Conservation (phyloP, 2,797 vertebrate genomes). For the Setipinna tenuifilis region DNA sequence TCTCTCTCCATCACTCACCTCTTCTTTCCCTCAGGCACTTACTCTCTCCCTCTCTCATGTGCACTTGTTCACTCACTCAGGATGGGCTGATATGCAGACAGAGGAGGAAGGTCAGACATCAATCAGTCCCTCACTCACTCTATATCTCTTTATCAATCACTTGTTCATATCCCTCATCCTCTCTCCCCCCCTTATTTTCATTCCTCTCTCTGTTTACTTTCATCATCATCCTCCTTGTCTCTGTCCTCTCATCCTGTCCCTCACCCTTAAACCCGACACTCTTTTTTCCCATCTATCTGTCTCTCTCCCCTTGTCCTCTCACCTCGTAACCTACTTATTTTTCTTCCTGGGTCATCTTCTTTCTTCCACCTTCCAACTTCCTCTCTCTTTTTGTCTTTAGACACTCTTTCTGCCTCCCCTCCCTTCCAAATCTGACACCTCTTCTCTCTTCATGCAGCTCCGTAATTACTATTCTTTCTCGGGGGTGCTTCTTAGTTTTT, state of each 20-base stretch:
- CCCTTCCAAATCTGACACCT: neutral
- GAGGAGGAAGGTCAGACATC: conserved; percentile 44
- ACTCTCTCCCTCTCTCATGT: neutral
- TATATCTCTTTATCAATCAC: conserved; percentile 24
- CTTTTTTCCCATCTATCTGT: neutral
- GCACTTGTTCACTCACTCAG: neutral
- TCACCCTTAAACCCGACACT: neutral
- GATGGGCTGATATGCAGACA: conserved; percentile 54
- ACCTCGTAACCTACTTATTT: neutral
- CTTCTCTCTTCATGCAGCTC: neutral
- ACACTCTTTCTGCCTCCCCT: neutral
- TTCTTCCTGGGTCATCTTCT: neutral
- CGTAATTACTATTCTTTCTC: neutral
- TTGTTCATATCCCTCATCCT: conserved; percentile 5
- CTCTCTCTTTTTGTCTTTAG: neutral
- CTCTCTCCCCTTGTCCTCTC: neutral
- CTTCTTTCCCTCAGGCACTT: neutral
- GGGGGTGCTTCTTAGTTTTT: no score
- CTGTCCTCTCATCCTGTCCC: neutral
- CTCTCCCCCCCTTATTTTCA: neutral
- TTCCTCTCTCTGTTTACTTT: neutral
- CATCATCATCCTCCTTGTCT: neutral
- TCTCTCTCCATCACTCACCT: no score
- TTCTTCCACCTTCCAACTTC: neutral
- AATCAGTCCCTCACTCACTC: conserved; percentile 22